Evolutionary conservation across 2,888 invertebrate genomes (phyloP), one percentile per base, ranked within the genome.

Genomic region (Noctua comes): DNA sequence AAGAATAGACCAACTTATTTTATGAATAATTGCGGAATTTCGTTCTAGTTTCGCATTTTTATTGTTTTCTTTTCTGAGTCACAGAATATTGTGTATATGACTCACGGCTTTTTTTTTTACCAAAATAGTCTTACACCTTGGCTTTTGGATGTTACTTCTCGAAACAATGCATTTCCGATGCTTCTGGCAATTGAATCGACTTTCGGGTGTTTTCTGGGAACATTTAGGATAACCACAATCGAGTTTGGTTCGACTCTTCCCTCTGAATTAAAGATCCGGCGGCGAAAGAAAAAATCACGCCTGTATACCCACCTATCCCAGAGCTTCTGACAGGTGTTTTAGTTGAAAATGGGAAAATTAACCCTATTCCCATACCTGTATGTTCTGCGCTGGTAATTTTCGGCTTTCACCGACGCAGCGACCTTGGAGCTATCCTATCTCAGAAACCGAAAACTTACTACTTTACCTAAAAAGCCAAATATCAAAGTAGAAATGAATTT

Each of bases 11-110:
- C 13, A 21, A 72, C 2, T 31, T 40, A 46, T 59, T 68, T 68
- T 68, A 51, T 48, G 18, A 6, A 43, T 51, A 54, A 72, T 81
- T 81, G 40, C 36, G 57, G 43, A 66, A 85, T 81, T 64, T 62
- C 21, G 64, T 85, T 59, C 73, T 73, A 69, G 62, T 80, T 85
- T 85, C 57, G n/a, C 75, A 54, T 54, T 66, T 81, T 73, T 82
- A 82, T 76, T 86, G 69, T 86, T 48, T 76, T 73, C 31, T 57
- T 74, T 62, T 76, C 43, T 81, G 81, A 85, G 68, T 82, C 81
- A 81, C 36, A 73, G 57, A 73, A 54, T 48, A 72, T 70, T 48
- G 31, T 68, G 62, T 80, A 10, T 46, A 62, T 80, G 73, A 85
- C 27, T 66, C 62, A 73, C 13, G 16, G 1, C 16, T 68, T 62